phyloP scores from a whole-genome alignment of 2,888 invertebrate genomes.

The Seira ritae region DNA sequence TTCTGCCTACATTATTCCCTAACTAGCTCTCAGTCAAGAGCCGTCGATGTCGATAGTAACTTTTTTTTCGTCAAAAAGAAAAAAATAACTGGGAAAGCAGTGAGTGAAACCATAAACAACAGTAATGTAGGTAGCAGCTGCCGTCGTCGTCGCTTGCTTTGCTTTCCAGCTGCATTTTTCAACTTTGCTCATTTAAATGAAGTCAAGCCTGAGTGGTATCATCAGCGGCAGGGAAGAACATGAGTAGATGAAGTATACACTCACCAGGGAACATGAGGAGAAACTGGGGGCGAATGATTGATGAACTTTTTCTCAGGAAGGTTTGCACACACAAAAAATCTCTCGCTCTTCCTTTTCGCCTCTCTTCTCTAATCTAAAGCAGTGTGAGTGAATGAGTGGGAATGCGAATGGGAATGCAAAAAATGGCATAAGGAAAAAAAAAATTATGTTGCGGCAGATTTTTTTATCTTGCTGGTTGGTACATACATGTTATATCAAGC shows the following conservation, averaged over 20 bases:
- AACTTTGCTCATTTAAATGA: constrained; percentile 41
- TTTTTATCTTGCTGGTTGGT: constrained; percentile 18
- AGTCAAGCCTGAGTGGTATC: constrained; percentile 35
- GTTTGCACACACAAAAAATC: constrained; percentile 51
- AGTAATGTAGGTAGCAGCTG: constrained; percentile 36
- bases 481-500: too few species aligned
- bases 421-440: constrained; percentile 12
- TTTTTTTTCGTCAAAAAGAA: background rate
- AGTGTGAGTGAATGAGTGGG: constrained; percentile 12
- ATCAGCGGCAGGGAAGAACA: background rate
- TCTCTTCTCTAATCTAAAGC: background rate
- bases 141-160: too few species aligned
- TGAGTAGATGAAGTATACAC: constrained; percentile 22
- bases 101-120: constrained; percentile 20
- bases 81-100: background rate
- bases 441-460: constrained; percentile 24
- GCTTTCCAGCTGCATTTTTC: constrained; percentile 42
- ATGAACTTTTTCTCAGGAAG: constrained; percentile 57
- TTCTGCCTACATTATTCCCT: constrained; percentile 11
- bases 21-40: constrained; percentile 11
- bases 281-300: constrained; percentile 52
- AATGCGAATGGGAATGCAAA: background rate
- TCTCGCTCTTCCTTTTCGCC: constrained; percentile 17
- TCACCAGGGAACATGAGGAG: constrained; percentile 37
- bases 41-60: background rate